phyloP scores from a whole-genome alignment of 2,113 vertebrate genomes.

The Periophthalmodon schlosseri region DNA sequence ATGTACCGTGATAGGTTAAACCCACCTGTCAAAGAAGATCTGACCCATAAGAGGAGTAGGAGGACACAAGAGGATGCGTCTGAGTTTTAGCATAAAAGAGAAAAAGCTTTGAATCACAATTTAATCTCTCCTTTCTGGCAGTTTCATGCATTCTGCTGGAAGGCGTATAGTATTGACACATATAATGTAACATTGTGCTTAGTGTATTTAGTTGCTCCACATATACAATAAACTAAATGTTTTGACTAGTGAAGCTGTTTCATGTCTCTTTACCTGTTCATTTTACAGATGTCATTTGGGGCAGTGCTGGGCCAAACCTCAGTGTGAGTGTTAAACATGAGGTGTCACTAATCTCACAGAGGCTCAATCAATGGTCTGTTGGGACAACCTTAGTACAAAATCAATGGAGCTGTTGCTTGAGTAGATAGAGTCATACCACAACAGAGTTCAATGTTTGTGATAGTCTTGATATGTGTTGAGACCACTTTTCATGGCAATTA shows the following conservation, averaged over 20 bases:
- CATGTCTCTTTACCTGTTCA: constrained; percentile 11
- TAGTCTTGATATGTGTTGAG: neutral
- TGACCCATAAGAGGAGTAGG: too few species aligned
- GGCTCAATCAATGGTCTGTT: neutral
- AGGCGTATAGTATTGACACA: neutral
- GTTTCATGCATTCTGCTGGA: neutral
- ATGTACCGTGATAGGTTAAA: too few species aligned
- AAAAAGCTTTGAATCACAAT: too few species aligned
- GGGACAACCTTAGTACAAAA: constrained; percentile 2
- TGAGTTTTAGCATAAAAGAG: too few species aligned
- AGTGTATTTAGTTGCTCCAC: neutral
- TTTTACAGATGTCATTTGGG: constrained; percentile 38
- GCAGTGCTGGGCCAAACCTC: constrained; percentile 23
- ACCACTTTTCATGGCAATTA: neutral
- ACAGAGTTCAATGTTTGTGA: neutral
- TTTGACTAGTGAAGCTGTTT: neutral
- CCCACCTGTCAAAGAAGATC: too few species aligned
- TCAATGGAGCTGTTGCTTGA: neutral
- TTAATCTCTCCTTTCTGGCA: neutral
- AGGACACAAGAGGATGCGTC: too few species aligned
- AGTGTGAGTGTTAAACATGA: constrained; percentile 30
- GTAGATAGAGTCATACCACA: constrained; percentile 17
- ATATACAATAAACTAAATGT: neutral
- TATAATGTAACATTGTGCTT: neutral
- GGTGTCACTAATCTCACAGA: constrained; percentile 17